Base-by-base conservation (phyloP, 2,888 invertebrate genomes). In the Amphipoea lucens region DNA sequence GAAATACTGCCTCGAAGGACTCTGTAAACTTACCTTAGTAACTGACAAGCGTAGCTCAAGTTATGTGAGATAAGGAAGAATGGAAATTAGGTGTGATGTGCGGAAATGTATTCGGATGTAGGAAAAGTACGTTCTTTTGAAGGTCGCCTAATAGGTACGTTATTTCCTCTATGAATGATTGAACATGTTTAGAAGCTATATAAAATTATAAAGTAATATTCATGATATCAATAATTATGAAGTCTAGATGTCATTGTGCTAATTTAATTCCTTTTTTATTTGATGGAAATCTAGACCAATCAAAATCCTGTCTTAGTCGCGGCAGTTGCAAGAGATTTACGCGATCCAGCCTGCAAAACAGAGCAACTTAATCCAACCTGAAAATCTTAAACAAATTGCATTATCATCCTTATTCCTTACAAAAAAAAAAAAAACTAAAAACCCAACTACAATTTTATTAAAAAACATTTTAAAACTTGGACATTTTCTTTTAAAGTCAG, bases 1-100 rank as follows among this genome's bases (percentile, higher is more conserved):
- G 81, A 76, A 83, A 60, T 71, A 67, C 63, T 74, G 12, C 66
- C 71, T 63, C 69, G 42, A 57, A 73, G n/a, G n/a, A 29, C 40
- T 45, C 54, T 4, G 29, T 62, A 4, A 67, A n/a, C 20, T 48
- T 57, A 29, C 29, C 45, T 66, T 29, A 40, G 11, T 40, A 74
- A 69, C 20, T 73, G 51, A 48, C 23, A 83, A 42, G 51, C 11
- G 4, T 45, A 29, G 12, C 60, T 68, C 23, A 57, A 72, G 42
- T 40, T 66, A 70, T 17, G 36, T 23, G 17, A 7, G 67, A 65
- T 57, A 45, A 36, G 6, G 48, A 17, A 17, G 0, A 0, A 66
- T 66, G 60, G 45, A 69, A 66, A 70, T 66, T 45, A 57, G 62
- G 20, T 68, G 29, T 68, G 62, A 40, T 70, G 42, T 36, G 5